These are phyloP conservation scores for Malthinus flaveolus DNA, from an alignment of 2,888 invertebrate species.

Conservation along the genomic window DNA sequence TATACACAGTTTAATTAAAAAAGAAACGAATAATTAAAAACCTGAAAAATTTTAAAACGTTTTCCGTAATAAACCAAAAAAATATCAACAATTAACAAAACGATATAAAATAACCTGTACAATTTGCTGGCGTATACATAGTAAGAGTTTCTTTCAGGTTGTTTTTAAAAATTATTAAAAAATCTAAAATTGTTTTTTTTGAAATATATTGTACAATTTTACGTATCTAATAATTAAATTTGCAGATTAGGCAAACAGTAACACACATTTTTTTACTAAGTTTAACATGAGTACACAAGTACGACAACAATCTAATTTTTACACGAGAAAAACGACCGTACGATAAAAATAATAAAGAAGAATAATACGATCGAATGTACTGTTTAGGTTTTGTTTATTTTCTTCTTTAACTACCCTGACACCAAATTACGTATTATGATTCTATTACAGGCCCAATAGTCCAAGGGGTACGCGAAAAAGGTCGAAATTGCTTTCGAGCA, in stretches of 20 bases:
- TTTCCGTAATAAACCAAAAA: too few relatives aligned
- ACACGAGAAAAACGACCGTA: constrained; percentile 46
- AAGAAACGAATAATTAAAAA: constrained; percentile 15
- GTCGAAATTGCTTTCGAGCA: not conserved
- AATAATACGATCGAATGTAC: constrained; percentile 16
- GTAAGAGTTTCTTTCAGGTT: constrained; percentile 31
- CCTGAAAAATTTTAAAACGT: constrained; percentile 4
- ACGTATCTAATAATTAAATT: constrained; percentile 49
- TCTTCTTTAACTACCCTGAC: constrained; percentile 71
- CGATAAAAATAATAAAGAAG: constrained; percentile 33
- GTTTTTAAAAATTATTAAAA: constrained; percentile 24
- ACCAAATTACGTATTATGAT: constrained; percentile 87
- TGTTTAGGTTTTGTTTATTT: constrained; percentile 6
- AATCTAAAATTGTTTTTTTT: constrained; percentile 22
- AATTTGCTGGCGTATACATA: constrained; percentile 28
- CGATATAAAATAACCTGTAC: constrained; percentile 25
- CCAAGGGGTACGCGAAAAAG: too few relatives aligned
- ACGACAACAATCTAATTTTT: constrained; percentile 51
- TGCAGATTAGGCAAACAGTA: constrained; percentile 38
- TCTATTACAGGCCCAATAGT: constrained; percentile 18
- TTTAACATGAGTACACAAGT: constrained; percentile 42
- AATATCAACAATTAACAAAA: constrained; percentile 15
- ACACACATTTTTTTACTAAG: constrained; percentile 39
- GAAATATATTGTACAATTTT: constrained; percentile 55
- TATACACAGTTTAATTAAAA: constrained; percentile 22